Conservation (phyloP, 2,888 invertebrate genomes). For the Eugnorisma glareosa region DNA sequence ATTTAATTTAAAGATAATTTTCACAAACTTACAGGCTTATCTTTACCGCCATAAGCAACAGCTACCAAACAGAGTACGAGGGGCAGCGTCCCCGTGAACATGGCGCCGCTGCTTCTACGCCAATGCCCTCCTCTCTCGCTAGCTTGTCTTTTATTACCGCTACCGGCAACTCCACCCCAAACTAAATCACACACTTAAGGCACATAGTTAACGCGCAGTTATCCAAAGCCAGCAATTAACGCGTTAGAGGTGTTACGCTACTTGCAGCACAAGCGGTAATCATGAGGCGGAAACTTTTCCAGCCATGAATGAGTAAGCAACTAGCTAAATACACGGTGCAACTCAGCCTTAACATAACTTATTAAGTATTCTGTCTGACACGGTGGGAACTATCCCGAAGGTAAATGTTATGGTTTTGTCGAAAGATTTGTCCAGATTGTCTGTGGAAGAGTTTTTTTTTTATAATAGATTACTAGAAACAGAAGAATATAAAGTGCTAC, state of each 20-base stretch:
- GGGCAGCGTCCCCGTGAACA: slow-evolving; percentile 78
- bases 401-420: not conserved
- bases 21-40: slow-evolving; percentile 80
- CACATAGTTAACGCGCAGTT: slow-evolving; percentile 70
- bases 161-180: slow-evolving; percentile 46
- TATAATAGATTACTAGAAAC: not conserved
- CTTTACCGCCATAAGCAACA: slow-evolving; percentile 76
- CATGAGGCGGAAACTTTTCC: slow-evolving; percentile 79
- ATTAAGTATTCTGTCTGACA: slow-evolving; percentile 50
- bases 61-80: slow-evolving; percentile 75
- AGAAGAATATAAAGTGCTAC: not conserved
- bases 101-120: slow-evolving; percentile 76
- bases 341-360: slow-evolving; percentile 57
- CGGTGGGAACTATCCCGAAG: slow-evolving; percentile 21
- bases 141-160: slow-evolving; percentile 63
- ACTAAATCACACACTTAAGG: slow-evolving; percentile 69
- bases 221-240: slow-evolving; percentile 79
- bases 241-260: slow-evolving; percentile 74
- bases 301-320: slow-evolving; percentile 79
- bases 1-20: not conserved
- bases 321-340: slow-evolving; percentile 66
- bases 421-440: slow-evolving; percentile 7
- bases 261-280: slow-evolving; percentile 80
- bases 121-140: slow-evolving; percentile 52
- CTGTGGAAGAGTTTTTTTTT: not conserved